These are phyloP conservation scores for Tragopan temminckii DNA, from an alignment of 2,797 vertebrate species.

Conservation along the genomic window DNA sequence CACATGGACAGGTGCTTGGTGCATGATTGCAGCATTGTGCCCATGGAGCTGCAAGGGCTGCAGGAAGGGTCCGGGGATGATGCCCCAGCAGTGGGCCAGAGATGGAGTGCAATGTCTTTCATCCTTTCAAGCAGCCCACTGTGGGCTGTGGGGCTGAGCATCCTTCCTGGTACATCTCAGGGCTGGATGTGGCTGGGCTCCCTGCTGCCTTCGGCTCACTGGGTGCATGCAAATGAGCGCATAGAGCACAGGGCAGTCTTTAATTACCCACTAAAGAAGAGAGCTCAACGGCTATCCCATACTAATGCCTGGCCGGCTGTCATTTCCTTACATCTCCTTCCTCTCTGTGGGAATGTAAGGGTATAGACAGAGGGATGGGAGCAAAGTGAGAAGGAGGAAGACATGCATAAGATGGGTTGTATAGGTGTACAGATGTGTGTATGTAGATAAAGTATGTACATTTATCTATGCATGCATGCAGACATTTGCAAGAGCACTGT, in stretches of 20 bases:
- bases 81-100: background rate
- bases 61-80: background rate
- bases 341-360: background rate
- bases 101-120: rapidly evolving
- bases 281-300: slow-evolving; percentile 4
- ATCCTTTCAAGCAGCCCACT: background rate
- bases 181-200: background rate
- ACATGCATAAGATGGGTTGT: background rate
- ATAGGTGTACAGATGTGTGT: background rate
- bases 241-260: slow-evolving; percentile 29
- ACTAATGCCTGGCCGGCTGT: background rate
- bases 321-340: background rate
- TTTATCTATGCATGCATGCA: rapidly evolving
- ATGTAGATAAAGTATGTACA: background rate
- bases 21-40: background rate
- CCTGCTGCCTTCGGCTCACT: rapidly evolving
- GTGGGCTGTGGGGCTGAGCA: rapidly evolving
- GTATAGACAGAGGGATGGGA: background rate
- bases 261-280: slow-evolving; percentile 50
- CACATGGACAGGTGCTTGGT: background rate
- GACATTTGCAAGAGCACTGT: background rate
- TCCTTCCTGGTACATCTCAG: background rate
- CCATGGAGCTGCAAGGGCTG: background rate
- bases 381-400: background rate
- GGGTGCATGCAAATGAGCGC: background rate